Percentiles rank a stretch among this genome's conserved stretches.
Evolutionary conservation across 2,888 invertebrate genomes (phyloP).

Genomic region (Philonicus albiceps): DNA sequence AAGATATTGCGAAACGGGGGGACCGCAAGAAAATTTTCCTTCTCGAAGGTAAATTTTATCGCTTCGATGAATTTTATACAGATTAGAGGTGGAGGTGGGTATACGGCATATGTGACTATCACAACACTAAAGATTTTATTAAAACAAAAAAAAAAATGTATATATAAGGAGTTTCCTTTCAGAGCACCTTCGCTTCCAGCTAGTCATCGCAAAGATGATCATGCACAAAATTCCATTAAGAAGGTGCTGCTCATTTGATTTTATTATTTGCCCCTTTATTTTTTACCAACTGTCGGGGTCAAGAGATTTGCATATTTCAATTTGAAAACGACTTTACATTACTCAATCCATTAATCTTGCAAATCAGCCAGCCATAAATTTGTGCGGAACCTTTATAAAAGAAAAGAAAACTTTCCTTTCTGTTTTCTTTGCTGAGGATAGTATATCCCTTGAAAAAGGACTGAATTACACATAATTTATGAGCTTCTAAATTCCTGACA

Average conservation of each 20-base stretch:
- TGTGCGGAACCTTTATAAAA: not conserved
- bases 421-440: not conserved
- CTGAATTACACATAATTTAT: not conserved
- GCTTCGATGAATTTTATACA: not conserved
- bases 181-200: not conserved
- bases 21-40: not conserved
- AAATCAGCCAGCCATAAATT: not conserved
- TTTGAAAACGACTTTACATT: not conserved
- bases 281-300: not conserved
- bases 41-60: conserved; percentile 1
- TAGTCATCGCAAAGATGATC: not conserved
- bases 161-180: not conserved
- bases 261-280: not conserved
- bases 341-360: not conserved
- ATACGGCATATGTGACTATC: not conserved
- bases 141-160: too few relatives aligned
- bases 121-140: not conserved
- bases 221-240: not conserved
- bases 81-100: not conserved
- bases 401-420: not conserved
- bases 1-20: not conserved
- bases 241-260: not conserved
- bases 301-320: not conserved
- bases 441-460: not conserved
- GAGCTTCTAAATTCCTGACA: not conserved